Percentiles rank a stretch among this genome's conserved stretches.
These are phyloP conservation scores for Conus betulinus DNA, from an alignment of 1,140 invertebrate genomes.

Conservation along the genomic window DNA sequence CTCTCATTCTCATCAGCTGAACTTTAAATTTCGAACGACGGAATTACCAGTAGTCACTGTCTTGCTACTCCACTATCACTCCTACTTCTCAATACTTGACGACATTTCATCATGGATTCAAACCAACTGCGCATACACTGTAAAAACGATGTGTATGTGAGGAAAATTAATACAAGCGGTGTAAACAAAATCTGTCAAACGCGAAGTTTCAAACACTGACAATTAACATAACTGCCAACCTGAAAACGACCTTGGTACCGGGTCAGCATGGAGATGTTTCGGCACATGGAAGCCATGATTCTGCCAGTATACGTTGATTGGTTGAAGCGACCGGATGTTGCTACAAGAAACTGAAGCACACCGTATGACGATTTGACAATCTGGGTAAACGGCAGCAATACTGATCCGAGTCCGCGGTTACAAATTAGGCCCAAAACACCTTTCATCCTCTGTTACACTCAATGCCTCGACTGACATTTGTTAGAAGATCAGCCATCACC, in stretches of 20 bases:
- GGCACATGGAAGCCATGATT: constrained; percentile 48
- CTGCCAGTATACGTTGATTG: neutral
- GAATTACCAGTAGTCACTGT: too few species aligned
- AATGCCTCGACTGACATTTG: neutral
- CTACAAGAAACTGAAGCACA: neutral
- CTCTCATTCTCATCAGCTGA: too few species aligned
- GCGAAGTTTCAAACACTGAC: neutral
- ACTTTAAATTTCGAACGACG: too few species aligned
- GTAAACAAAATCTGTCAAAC: neutral
- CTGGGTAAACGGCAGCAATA: neutral
- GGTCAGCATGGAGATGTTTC: constrained; percentile 35
- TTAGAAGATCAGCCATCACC: neutral
- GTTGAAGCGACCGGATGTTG: constrained; percentile 16
- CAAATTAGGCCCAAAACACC: neutral
- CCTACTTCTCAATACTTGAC: neutral
- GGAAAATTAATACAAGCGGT: neutral
- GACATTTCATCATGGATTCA: neutral
- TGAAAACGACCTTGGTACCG: constrained; percentile 31
- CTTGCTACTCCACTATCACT: neutral
- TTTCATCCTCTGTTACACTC: neutral
- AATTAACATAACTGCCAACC: constrained; percentile 12
- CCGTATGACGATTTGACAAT: neutral
- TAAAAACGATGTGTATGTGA: neutral
- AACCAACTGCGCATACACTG: neutral
- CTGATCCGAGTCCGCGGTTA: neutral